These are phyloP conservation scores for Ochropleura plecta DNA, from an alignment of 2,888 invertebrate genomes.

Conservation along the genomic window DNA sequence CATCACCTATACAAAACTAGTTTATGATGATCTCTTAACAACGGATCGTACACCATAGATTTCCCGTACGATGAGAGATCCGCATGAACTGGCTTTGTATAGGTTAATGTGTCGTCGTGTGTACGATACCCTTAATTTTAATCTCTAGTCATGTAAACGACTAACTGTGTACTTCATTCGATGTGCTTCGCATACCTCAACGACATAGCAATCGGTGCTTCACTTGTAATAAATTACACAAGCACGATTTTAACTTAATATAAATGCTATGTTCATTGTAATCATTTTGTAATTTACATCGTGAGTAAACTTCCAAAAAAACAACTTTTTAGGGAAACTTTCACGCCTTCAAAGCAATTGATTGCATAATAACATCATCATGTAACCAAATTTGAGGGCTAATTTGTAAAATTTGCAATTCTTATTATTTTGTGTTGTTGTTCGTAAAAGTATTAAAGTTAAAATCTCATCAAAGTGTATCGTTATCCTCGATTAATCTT, in stretches of 20 bases:
- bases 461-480: conserved; percentile 29
- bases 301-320: conserved; percentile 52
- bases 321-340: conserved; percentile 42
- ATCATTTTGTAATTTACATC: conserved; percentile 39
- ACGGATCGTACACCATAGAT: no score
- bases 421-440: conserved; percentile 43
- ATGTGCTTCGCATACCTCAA: conserved; percentile 45
- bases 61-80: no score
- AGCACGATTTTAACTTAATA: conserved; percentile 25
- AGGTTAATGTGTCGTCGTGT: no score
- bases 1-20: no score
- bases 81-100: no score
- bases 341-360: conserved; percentile 39
- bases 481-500: conserved; percentile 31
- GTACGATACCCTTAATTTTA: conserved; percentile 41
- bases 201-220: conserved; percentile 26
- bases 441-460: conserved; percentile 45
- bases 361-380: conserved; percentile 49
- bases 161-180: conserved; percentile 32
- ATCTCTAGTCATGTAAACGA: conserved; percentile 62
- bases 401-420: conserved; percentile 60
- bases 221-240: conserved; percentile 46
- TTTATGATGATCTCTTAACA: no score
- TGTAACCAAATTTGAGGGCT: conserved; percentile 33
- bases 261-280: conserved; percentile 44